A percentile compares a stretch with the other conserved stretches of the same genome.
Conservation (phyloP, 2,797 vertebrate species). For the Phyllotis vaccarum region DNA sequence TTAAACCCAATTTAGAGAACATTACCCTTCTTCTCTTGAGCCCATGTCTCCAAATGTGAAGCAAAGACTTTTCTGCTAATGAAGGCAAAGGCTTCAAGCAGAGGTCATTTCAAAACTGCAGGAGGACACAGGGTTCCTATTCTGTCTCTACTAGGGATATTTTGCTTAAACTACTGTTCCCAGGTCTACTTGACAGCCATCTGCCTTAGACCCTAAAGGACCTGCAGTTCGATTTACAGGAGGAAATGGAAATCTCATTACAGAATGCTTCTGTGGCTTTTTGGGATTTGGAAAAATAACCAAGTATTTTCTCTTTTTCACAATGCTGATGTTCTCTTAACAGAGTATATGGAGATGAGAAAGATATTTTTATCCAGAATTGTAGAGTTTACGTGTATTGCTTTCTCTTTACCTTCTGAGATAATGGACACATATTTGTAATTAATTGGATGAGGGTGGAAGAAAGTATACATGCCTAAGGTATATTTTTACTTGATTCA, state of each 20-base stretch:
- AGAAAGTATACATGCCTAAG: slow-evolving; percentile 1
- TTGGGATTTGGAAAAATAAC: slow-evolving; percentile 53
- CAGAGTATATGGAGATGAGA: slow-evolving; percentile 50
- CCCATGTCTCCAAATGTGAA: slow-evolving; percentile 36
- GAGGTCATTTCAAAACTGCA: slow-evolving; percentile 54
- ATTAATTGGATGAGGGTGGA: slow-evolving; percentile 27
- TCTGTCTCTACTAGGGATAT: not conserved
- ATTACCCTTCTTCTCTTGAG: slow-evolving; percentile 57
- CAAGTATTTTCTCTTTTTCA: slow-evolving; percentile 26
- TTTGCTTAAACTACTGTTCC: not conserved
- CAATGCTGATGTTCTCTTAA: slow-evolving; percentile 66
- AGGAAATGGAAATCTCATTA: slow-evolving; percentile 60
- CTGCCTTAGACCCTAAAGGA: slow-evolving; percentile 17
- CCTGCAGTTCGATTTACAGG: not conserved
- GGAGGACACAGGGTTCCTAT: not conserved
- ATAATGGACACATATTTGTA: not conserved
- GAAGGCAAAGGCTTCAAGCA: slow-evolving; percentile 57
- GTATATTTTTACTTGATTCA: slow-evolving; percentile 54
- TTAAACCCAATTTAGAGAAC: slow-evolving; percentile 71
- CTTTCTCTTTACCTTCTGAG: slow-evolving; percentile 34
- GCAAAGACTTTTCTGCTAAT: slow-evolving; percentile 46
- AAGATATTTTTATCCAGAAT: slow-evolving; percentile 54
- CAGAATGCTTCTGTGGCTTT: slow-evolving; percentile 38
- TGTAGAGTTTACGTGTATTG: not conserved
- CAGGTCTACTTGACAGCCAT: slow-evolving; percentile 20